A percentile compares a stretch with the other conserved stretches of the same genome.
phyloP scores from a whole-genome alignment of 2,888 invertebrate genomes.

The Erebia palarica region DNA sequence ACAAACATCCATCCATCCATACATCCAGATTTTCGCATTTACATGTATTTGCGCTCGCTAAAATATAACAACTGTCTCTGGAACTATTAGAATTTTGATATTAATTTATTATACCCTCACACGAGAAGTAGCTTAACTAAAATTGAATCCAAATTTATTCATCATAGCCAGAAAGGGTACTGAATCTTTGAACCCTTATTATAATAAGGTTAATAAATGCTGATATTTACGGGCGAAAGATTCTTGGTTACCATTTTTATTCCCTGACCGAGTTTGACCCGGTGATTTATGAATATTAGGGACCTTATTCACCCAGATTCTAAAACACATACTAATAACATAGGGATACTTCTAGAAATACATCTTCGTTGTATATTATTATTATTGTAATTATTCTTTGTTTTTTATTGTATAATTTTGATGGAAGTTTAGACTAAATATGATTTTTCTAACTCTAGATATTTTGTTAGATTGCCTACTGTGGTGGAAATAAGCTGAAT shows the following conservation, averaged over 20 bases:
- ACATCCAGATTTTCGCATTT: no score
- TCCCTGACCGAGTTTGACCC: slow-evolving; percentile 3
- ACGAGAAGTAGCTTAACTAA: slow-evolving; percentile 11
- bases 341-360: neutral
- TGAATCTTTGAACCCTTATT: slow-evolving; percentile 32
- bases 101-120: slow-evolving; percentile 28
- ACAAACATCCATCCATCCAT: no score
- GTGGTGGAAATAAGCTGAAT: no score
- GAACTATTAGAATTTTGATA: slow-evolving; percentile 25
- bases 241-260: slow-evolving; percentile 24
- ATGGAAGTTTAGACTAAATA: no score
- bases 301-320: neutral
- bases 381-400: neutral
- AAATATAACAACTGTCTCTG: neutral
- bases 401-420: no score
- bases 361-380: neutral
- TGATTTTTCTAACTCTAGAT: no score
- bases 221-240: slow-evolving; percentile 23
- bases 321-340: neutral
- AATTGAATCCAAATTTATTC: slow-evolving; percentile 26
- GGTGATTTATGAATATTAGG: slow-evolving; percentile 12
- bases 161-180: slow-evolving; percentile 23
- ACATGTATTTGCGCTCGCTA: neutral
- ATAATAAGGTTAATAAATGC: slow-evolving; percentile 27
- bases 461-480: no score